Conservation (phyloP, 2,797 vertebrate species). For the Synanceia verrucosa region DNA sequence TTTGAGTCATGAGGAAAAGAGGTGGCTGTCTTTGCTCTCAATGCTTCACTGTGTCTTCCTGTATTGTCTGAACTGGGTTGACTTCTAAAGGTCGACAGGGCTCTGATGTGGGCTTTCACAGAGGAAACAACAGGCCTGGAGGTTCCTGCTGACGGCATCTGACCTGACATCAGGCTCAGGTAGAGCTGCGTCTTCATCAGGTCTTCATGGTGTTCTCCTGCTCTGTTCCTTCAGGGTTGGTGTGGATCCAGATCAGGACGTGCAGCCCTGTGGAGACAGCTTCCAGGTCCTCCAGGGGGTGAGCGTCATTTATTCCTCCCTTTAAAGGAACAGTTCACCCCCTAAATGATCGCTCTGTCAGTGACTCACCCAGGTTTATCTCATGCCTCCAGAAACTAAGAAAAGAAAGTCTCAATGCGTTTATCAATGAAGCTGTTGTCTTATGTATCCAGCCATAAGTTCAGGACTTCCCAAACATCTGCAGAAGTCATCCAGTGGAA, state of each 20-base stretch:
- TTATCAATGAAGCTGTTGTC: too few species aligned
- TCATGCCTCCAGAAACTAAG: not conserved
- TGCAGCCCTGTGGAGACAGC: constrained; percentile 89
- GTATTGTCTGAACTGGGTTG: not conserved
- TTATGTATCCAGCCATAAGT: too few species aligned
- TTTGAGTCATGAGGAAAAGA: not conserved
- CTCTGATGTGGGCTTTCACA: constrained; percentile 3
- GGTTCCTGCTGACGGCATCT: not conserved
- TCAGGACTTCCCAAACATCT: too few species aligned
- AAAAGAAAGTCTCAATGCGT: too few species aligned
- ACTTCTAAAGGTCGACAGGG: not conserved
- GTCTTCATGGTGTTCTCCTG: not conserved
- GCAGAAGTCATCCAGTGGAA: too few species aligned
- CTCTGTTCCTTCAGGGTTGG: constrained; percentile 85
- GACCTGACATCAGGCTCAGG: not conserved
- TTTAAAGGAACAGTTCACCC: not conserved
- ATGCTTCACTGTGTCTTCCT: not conserved
- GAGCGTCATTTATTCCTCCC: constrained; percentile 69
- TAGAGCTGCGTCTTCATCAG: not conserved
- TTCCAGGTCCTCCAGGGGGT: constrained; percentile 98
- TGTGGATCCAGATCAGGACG: constrained; percentile 96
- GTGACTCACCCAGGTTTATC: not conserved
- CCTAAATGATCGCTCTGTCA: not conserved
- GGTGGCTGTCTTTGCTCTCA: too few species aligned
- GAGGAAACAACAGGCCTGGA: not conserved